Conservation (phyloP, 2,113 vertebrate genomes). For the Phrynosoma blainvillii region DNA sequence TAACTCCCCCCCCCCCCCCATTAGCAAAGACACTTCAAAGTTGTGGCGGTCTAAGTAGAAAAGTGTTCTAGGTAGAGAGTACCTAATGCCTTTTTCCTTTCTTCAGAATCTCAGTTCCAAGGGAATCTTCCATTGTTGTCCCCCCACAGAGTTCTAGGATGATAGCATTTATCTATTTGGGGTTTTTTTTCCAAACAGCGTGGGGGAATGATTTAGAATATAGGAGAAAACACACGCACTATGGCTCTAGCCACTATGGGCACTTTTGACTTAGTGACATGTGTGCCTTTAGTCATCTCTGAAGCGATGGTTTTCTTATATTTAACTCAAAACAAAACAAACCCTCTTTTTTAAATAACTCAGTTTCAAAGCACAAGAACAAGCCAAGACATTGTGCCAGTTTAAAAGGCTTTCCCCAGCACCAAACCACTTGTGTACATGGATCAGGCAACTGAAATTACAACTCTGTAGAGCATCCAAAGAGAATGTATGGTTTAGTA, state of each 20-base stretch:
- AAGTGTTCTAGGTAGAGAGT: neutral
- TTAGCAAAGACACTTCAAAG: neutral
- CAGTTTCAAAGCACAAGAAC: neutral
- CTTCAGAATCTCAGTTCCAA: neutral
- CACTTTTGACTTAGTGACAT: too few species aligned
- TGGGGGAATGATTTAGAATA: neutral
- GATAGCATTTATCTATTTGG: neutral
- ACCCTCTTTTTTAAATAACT: neutral
- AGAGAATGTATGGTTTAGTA: neutral
- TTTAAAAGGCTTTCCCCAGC: neutral
- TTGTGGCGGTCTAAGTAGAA: neutral
- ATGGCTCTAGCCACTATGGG: too few species aligned
- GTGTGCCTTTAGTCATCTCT: too few species aligned
- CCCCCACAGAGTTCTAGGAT: neutral
- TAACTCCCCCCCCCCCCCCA: too few species aligned
- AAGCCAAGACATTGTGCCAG: neutral
- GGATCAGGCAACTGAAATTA: neutral
- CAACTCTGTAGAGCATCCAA: neutral
- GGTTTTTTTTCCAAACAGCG: neutral
- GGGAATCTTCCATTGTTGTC: neutral
- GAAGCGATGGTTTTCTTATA: too few species aligned
- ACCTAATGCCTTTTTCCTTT: neutral
- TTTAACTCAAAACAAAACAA: too few species aligned
- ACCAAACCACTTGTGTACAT: neutral
- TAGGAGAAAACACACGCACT: neutral